Evolutionary conservation across 2,888 invertebrate genomes (phyloP), one percentile per base, ranked within the genome.

Genomic region (Protophormia terraenovae): DNA sequence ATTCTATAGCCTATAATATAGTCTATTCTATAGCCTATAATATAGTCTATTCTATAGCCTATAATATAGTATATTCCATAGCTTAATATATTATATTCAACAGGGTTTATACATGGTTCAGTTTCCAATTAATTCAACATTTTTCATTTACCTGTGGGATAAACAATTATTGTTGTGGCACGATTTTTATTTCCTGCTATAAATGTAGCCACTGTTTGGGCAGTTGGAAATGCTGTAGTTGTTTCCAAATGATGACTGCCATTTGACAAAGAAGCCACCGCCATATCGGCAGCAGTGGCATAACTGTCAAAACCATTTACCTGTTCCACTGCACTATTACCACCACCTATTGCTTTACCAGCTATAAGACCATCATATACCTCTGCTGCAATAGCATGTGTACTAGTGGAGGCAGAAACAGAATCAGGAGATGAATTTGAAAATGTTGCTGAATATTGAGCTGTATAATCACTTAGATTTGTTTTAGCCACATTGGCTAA

Each of bases 141-240:
- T 29, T 1, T 3, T 12, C 32, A 27, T 93, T 93, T 91, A 96
- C 96, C 95, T 90, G 95, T 95, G 22, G 96, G 95, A 92, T 96
- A 96, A 86, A 96, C 94, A 89, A 96, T 94, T 89, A 96, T 94
- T 90, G 96, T 94, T 35, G 95, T 95, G 83, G 96, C 95, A 89
- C 95, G 94, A 92, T 96, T 96, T 90, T 95, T 96, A 88, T 95
- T 93, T 86, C 91, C 91, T 38, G 91, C 90, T 78, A 92, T 91
- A 78, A 92, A 90, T 62, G 92, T 91, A 87, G 91, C 91, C 87
- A 91, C 90, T 10, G 92, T 92, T 81, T 92, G 91, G 8, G 89
- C 89, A 45, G 89, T 89, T 45, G 90, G 91, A 64, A 91, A 89
- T 10, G 90, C 86, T 32, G 77, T 78, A 35, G 83, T 53, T 71